Evolutionary conservation across 2,113 vertebrate genomes (phyloP).

Genomic region (Gambusia affinis): DNA sequence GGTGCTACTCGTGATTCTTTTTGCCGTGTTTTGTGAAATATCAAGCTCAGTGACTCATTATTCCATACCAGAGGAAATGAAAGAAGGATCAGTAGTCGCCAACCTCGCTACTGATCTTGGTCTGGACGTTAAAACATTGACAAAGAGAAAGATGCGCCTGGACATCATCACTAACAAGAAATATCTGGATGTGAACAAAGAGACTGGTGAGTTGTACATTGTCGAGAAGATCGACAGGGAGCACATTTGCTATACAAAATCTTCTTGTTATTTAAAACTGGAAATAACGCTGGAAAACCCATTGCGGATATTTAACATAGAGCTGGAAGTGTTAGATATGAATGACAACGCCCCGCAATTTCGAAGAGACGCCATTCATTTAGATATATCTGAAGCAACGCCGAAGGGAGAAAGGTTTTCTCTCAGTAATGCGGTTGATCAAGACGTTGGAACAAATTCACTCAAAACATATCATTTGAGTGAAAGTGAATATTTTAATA

Average conservation of each 20-base stretch:
- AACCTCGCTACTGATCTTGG: constrained; percentile 79
- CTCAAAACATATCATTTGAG: constrained; percentile 74
- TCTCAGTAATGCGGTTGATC: constrained; percentile 73
- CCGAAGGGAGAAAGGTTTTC: constrained; percentile 72
- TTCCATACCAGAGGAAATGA: constrained; percentile 81
- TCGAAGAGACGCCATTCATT: constrained; percentile 62
- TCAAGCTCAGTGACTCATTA: constrained; percentile 73
- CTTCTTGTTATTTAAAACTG: constrained; percentile 66
- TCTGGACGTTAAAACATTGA: constrained; percentile 63
- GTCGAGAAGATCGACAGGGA: constrained; percentile 75
- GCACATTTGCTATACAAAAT: constrained; percentile 59
- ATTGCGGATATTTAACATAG: constrained; percentile 75
- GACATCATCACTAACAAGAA: constrained; percentile 73
- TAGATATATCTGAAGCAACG: constrained; percentile 73
- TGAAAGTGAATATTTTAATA: constrained; percentile 70
- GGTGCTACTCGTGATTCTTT: not conserved
- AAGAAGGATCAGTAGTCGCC: constrained; percentile 74
- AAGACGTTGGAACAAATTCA: constrained; percentile 76
- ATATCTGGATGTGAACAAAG: constrained; percentile 77
- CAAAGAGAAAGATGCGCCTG: constrained; percentile 75
- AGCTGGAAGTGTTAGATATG: constrained; percentile 75
- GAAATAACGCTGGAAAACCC: constrained; percentile 75
- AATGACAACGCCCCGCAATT: constrained; percentile 80
- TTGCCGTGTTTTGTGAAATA: not conserved
- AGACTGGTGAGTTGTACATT: constrained; percentile 73